Evolutionary conservation across 1,140 invertebrate genomes (phyloP).

Genomic region (Mactra quadrangularis): DNA sequence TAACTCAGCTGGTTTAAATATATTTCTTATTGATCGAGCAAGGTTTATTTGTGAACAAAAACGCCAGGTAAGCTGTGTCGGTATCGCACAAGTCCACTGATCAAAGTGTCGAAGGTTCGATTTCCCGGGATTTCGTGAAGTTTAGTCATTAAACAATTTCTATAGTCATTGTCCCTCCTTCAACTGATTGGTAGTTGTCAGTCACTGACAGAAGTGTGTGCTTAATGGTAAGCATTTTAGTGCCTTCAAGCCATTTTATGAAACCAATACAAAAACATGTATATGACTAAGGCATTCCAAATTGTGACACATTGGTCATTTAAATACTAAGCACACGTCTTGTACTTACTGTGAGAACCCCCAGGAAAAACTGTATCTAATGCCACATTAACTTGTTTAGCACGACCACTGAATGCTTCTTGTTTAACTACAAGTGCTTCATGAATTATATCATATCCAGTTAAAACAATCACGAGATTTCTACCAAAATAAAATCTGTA

Average conservation of each 20-base stretch:
- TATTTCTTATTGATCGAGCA: neutral
- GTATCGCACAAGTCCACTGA: neutral
- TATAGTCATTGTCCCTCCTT: too few species aligned
- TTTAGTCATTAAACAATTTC: too few species aligned
- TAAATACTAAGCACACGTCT: neutral
- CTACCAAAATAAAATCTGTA: conserved; percentile 52
- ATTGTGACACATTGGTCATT: neutral
- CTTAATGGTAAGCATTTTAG: neutral
- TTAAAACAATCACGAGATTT: conserved; percentile 48
- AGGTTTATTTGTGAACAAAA: neutral
- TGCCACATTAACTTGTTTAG: neutral
- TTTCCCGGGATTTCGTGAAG: neutral
- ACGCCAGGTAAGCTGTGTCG: neutral
- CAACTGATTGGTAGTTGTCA: too few species aligned
- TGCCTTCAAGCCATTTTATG: neutral
- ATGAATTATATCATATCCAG: conserved; percentile 60
- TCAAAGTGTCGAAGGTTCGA: neutral
- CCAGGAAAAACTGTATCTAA: neutral
- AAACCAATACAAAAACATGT: neutral
- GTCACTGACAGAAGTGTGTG: too few species aligned
- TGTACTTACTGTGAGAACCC: neutral
- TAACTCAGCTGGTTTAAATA: too few species aligned
- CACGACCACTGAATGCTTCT: conserved; percentile 37
- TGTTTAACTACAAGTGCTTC: conserved; percentile 63
- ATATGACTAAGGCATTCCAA: neutral